phyloP scores from a whole-genome alignment of 2,113 vertebrate genomes.

The Chroicocephalus ridibundus region DNA sequence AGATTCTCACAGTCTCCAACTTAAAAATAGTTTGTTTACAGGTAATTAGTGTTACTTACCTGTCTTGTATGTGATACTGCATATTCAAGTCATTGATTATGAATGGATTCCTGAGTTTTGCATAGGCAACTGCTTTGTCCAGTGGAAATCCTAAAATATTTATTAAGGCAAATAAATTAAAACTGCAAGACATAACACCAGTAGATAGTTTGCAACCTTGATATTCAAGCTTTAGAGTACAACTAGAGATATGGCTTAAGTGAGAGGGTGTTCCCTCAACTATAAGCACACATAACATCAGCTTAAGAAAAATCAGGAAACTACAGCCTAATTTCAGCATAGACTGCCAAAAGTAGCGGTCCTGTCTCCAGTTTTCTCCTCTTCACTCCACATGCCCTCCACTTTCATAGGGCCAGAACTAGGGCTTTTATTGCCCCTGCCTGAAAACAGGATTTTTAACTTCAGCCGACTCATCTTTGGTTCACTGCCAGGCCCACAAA shows the following conservation, averaged over 20 bases:
- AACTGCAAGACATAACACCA: not conserved
- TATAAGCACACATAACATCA: not conserved
- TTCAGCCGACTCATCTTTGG: not conserved
- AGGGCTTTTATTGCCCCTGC: not conserved
- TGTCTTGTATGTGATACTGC: slow-evolving; percentile 91
- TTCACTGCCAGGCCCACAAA: not conserved
- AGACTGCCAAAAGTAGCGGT: not conserved
- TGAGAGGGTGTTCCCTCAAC: not conserved
- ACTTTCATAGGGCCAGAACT: not conserved
- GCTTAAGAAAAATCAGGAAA: not conserved
- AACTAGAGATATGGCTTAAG: not conserved
- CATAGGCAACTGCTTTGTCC: slow-evolving; percentile 92
- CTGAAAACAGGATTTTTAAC: not conserved
- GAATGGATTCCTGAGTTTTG: slow-evolving; percentile 90
- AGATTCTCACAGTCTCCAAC: not conserved
- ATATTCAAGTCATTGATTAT: slow-evolving; percentile 92
- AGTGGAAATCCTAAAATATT: slow-evolving; percentile 84
- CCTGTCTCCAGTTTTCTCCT: not conserved
- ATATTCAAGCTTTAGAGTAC: not conserved
- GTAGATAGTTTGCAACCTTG: not conserved
- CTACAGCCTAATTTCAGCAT: not conserved
- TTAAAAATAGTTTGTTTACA: not conserved
- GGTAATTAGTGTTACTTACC: slow-evolving; percentile 69
- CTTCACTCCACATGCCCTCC: not conserved
- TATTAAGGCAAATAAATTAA: slow-evolving; percentile 50